Evolutionary conservation across 2,113 vertebrate genomes (phyloP).

Genomic region (Hippocampus mohnikei): DNA sequence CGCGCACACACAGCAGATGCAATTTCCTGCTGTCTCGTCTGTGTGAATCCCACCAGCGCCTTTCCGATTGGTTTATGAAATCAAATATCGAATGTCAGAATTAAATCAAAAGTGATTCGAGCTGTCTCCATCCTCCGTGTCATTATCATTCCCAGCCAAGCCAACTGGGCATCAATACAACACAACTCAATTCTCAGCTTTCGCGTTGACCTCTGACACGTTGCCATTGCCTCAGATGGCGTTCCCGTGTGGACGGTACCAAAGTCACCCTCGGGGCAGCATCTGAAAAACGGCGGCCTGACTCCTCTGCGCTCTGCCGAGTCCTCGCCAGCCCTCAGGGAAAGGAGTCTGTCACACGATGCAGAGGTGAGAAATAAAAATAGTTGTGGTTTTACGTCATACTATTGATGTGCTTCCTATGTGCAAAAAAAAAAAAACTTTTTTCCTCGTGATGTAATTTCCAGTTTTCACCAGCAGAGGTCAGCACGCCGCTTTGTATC

Average conservation of each 20-base stretch:
- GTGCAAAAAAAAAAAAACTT: too few species aligned
- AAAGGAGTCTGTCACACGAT: constrained; percentile 61
- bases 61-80: not conserved
- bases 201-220: constrained; percentile 21
- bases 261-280: constrained; percentile 84
- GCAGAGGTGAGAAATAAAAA: constrained; percentile 77
- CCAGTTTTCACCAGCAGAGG: constrained; percentile 43
- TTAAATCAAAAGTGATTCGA: constrained; percentile 1
- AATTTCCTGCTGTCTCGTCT: constrained; percentile 37
- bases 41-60: constrained; percentile 10
- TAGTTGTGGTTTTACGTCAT: not conserved
- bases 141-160: not conserved
- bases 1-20: too few species aligned
- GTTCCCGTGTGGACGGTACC: constrained; percentile 86
- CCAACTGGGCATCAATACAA: not conserved
- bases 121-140: constrained; percentile 2
- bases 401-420: not conserved
- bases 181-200: not conserved
- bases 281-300: constrained; percentile 81
- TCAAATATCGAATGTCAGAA: constrained; percentile 22
- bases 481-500: constrained; percentile 36
- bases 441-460: not conserved
- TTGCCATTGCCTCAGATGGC: constrained; percentile 78
- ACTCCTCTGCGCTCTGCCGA: constrained; percentile 80
- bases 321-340: constrained; percentile 76